A percentile compares a stretch with the other conserved stretches of the same genome.
Conservation (phyloP, 1,140 invertebrate genomes). For the Medauroidea extradentata region DNA sequence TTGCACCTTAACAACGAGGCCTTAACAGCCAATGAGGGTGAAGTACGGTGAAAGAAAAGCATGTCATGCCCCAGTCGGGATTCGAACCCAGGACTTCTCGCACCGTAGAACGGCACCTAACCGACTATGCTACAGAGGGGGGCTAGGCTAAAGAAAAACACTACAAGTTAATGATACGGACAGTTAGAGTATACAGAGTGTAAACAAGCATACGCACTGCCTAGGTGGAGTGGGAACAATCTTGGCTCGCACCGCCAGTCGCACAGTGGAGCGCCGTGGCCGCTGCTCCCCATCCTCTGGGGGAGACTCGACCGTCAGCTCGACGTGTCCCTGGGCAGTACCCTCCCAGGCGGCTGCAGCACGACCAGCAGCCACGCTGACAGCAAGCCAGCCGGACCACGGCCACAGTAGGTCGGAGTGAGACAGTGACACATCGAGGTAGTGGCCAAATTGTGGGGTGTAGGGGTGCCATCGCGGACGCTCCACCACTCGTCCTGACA, state of each 20-base stretch:
- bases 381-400: conserved; percentile 92
- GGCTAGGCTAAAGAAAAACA: too few species aligned
- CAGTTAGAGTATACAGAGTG: too few species aligned
- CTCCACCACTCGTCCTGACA: conserved; percentile 68
- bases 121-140: too few species aligned
- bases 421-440: conserved; percentile 65
- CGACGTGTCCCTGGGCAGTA: conserved; percentile 76
- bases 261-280: conserved; percentile 64
- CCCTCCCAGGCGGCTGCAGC: conserved; percentile 72
- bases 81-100: too few species aligned
- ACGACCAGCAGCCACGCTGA: conserved; percentile 63
- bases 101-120: too few species aligned
- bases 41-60: too few species aligned
- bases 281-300: conserved; percentile 60
- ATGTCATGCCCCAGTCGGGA: too few species aligned
- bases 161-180: too few species aligned
- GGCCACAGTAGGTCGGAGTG: conserved; percentile 89
- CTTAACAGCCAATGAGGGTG: too few species aligned
- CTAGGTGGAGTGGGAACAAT: conserved; percentile 70
- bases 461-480: conserved; percentile 87
- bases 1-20: too few species aligned
- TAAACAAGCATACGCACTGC: conserved; percentile 45
- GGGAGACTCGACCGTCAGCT: conserved; percentile 77
- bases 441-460: conserved; percentile 48
- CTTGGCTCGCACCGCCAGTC: conserved; percentile 68